Evolutionary conservation across 2,113 vertebrate genomes (phyloP).

Genomic region (Ivindomyrus marchei): DNA sequence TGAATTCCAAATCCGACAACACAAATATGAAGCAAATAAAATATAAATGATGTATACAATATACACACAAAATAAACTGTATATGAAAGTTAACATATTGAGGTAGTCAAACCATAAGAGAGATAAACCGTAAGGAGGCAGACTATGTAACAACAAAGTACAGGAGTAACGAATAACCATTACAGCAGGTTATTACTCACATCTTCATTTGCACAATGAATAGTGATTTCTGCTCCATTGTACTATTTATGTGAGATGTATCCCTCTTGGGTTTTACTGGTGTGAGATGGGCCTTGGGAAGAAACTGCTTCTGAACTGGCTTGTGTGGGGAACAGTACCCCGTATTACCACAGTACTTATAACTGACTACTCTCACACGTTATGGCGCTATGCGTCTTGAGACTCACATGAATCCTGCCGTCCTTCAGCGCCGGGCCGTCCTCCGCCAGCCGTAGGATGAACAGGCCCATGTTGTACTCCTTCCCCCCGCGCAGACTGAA

Average conservation of each 20-base stretch:
- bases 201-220: neutral
- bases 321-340: neutral
- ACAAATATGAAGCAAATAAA: neutral
- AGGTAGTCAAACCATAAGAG: neutral
- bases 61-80: neutral
- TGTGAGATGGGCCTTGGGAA: neutral
- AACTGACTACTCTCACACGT: neutral
- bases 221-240: neutral
- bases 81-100: neutral
- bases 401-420: conserved; percentile 83
- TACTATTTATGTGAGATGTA: neutral
- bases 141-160: neutral
- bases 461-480: conserved; percentile 96
- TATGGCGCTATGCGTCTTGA: neutral
- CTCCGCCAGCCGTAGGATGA: conserved; percentile 90
- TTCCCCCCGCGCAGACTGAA: conserved; percentile 95
- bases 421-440: conserved; percentile 87
- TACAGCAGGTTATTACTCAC: neutral
- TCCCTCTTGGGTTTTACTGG: neutral
- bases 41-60: neutral
- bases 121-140: neutral
- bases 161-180: neutral
- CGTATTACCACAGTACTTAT: neutral
- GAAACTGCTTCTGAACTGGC: neutral
- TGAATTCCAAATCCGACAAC: neutral